Percentiles rank a stretch among this genome's conserved stretches.
These are phyloP conservation scores for Orthosia gracilis DNA, from an alignment of 2,888 invertebrate genomes.

Conservation along the genomic window DNA sequence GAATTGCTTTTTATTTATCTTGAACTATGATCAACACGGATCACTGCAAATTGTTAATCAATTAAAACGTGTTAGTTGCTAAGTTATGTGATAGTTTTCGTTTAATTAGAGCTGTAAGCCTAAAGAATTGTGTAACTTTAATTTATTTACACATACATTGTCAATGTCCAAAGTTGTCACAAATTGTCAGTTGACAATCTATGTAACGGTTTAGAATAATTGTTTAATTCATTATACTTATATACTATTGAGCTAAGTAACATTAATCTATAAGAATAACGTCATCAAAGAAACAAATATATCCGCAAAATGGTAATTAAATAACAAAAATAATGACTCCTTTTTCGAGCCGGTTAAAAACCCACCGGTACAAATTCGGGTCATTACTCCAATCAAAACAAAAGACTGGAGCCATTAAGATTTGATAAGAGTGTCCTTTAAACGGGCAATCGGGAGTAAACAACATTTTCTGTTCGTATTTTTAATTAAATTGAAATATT, in stretches of 20 bases:
- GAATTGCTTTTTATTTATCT: background rate
- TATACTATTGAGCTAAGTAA: too few species aligned
- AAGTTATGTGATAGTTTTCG: too few species aligned
- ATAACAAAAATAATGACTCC: background rate
- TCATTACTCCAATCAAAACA: constrained; percentile 69
- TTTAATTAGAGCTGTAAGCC: too few species aligned
- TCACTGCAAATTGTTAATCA: background rate
- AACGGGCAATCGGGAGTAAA: constrained; percentile 72
- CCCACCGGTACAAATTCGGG: constrained; percentile 63
- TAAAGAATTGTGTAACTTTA: too few species aligned
- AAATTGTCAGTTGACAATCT: too few species aligned
- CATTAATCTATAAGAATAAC: too few species aligned
- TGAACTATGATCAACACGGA: background rate
- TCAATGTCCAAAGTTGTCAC: too few species aligned
- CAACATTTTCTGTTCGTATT: constrained; percentile 80
- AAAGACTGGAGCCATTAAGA: constrained; percentile 62
- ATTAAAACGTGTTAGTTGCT: background rate
- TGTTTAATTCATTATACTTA: too few species aligned
- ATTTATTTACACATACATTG: too few species aligned
- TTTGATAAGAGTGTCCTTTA: constrained; percentile 72
- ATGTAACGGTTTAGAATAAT: too few species aligned
- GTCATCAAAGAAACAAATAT: background rate
- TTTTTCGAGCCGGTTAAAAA: constrained; percentile 25
- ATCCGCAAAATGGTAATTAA: background rate
- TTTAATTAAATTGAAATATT: constrained; percentile 89